These are phyloP conservation scores for Gallinago nigripennis DNA, from an alignment of 2,797 vertebrate species.

Conservation along the genomic window DNA sequence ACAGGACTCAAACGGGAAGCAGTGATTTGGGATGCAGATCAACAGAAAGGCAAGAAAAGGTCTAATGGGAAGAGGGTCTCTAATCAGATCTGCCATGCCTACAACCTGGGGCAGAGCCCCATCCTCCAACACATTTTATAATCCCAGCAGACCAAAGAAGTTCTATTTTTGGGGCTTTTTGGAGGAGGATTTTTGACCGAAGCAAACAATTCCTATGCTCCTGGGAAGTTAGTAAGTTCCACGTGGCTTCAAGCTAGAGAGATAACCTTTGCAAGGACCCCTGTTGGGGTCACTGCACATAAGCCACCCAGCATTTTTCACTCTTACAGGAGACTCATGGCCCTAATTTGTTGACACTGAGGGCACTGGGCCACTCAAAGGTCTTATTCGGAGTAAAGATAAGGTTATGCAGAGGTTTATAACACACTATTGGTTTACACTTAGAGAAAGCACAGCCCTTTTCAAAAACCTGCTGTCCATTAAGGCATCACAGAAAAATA, in stretches of 20 bases:
- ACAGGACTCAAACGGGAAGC: not conserved
- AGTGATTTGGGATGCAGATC: not conserved
- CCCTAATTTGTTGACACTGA: not conserved
- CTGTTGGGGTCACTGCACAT: not conserved
- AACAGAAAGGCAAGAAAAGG: not conserved
- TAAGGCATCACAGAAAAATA: too few species aligned
- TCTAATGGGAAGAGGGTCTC: not conserved
- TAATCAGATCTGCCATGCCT: not conserved
- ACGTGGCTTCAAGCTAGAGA: not conserved
- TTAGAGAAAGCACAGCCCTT: too few species aligned
- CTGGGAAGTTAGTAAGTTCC: not conserved
- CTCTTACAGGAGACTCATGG: not conserved
- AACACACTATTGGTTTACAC: not conserved
- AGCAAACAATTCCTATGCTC: not conserved
- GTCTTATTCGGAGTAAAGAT: not conserved
- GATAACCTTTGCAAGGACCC: not conserved
- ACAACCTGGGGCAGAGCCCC: not conserved
- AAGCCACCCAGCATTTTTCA: not conserved
- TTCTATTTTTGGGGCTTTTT: not conserved
- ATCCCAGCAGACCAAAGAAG: not conserved
- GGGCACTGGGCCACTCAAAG: not conserved
- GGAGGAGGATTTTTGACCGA: not conserved
- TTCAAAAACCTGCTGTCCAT: too few species aligned
- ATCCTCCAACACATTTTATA: not conserved
- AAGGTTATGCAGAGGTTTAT: not conserved